phyloP scores from a whole-genome alignment of 2,113 vertebrate species.

The Pithys albifrons region DNA sequence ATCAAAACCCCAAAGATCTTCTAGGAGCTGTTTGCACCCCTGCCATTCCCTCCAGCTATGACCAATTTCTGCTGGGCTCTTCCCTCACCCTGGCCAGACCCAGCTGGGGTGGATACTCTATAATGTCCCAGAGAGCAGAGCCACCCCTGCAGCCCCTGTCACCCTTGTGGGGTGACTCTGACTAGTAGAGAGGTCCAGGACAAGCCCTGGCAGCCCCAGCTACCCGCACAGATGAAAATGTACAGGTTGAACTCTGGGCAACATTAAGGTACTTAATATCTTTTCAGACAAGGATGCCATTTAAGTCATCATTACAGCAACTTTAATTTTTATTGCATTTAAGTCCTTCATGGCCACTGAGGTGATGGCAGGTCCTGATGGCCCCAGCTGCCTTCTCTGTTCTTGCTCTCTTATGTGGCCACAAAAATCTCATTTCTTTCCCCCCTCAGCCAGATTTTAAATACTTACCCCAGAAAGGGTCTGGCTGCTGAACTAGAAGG shows the following conservation, averaged over 20 bases:
- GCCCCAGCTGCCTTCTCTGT: neutral
- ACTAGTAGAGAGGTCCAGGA: neutral
- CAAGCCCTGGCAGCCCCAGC: neutral
- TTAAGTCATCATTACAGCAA: neutral
- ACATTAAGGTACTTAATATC: fast-evolving
- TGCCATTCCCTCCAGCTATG: neutral
- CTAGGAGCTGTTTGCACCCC: neutral
- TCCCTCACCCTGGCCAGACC: fast-evolving
- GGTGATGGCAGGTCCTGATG: neutral
- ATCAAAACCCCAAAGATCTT: neutral
- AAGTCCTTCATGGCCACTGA: neutral
- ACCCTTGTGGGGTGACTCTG: neutral
- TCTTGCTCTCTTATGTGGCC: neutral
- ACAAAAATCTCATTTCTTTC: neutral
- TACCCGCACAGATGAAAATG: neutral
- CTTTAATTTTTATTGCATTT: neutral
- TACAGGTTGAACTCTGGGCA: neutral
- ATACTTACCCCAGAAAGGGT: neutral
- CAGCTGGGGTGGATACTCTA: neutral
- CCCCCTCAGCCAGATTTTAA: neutral
- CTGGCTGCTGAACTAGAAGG: fast-evolving
- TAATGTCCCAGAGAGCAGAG: neutral
- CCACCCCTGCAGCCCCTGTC: fast-evolving
- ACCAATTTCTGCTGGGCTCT: neutral
- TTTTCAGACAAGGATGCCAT: neutral